These are phyloP conservation scores for Drosophila suboccidentalis DNA, from an alignment of 2,888 invertebrate genomes.

Conservation along the genomic window DNA sequence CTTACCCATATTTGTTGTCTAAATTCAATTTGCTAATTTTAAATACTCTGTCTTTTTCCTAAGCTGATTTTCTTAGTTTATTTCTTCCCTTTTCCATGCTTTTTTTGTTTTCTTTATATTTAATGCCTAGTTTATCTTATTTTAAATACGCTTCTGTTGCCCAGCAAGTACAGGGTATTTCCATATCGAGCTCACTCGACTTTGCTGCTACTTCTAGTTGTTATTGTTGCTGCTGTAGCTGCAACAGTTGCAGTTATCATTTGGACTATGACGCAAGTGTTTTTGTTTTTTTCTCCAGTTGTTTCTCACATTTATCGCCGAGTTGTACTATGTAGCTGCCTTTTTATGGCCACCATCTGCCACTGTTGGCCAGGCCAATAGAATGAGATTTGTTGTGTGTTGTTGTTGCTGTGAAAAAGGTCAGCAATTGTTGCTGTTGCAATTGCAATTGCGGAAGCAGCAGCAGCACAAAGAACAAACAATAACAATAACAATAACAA, in stretches of 20 bases:
- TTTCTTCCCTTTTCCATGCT: too few relatives aligned
- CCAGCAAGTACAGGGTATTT: not conserved
- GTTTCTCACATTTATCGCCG: slow-evolving; percentile 22
- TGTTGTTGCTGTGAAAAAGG: slow-evolving; percentile 50
- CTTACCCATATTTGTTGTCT: too few relatives aligned
- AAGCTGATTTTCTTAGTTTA: too few relatives aligned
- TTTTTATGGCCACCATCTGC: slow-evolving; percentile 26
- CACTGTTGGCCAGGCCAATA: slow-evolving; percentile 7
- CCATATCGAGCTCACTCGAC: not conserved
- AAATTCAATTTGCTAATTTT: too few relatives aligned
- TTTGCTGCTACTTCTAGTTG: not conserved
- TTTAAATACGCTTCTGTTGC: too few relatives aligned
- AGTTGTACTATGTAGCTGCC: slow-evolving; percentile 24
- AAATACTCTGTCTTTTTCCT: too few relatives aligned
- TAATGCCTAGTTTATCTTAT: too few relatives aligned
- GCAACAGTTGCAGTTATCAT: slow-evolving; percentile 14
- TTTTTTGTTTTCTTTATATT: too few relatives aligned
- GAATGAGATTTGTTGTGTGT: slow-evolving; percentile 1
- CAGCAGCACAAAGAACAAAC: slow-evolving; percentile 7
- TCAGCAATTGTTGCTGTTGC: slow-evolving; percentile 41
- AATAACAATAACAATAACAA: not conserved
- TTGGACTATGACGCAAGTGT: slow-evolving; percentile 30
- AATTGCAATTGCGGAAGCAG: slow-evolving; percentile 61
- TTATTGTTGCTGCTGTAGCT: not conserved
- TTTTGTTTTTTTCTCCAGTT: not conserved